phyloP scores from a whole-genome alignment of 1,140 invertebrate genomes.

The Anagrus nilaparvatae region DNA sequence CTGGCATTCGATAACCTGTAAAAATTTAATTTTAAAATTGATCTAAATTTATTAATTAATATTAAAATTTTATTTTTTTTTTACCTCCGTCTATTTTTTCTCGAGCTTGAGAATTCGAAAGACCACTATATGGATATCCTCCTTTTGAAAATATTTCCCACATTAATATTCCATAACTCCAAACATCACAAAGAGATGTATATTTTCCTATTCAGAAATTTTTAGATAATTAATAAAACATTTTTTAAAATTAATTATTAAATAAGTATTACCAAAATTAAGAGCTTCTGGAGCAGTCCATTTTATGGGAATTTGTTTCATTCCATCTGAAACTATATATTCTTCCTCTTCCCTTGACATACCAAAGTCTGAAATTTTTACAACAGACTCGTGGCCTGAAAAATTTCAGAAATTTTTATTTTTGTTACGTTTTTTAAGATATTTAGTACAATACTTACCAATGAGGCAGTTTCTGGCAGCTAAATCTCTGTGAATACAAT shows the following conservation, averaged over 20 bases:
- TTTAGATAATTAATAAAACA: neutral
- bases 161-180: slow-evolving; percentile 93
- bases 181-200: slow-evolving; percentile 95
- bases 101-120: slow-evolving; percentile 82
- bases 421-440: neutral
- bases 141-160: slow-evolving; percentile 97
- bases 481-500: slow-evolving; percentile 93
- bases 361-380: slow-evolving; percentile 97
- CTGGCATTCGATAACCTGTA: slow-evolving; percentile 84
- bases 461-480: slow-evolving; percentile 92
- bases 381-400: slow-evolving; percentile 64
- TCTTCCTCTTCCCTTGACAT: slow-evolving; percentile 97
- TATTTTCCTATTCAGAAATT: slow-evolving; percentile 64
- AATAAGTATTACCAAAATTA: slow-evolving; percentile 68
- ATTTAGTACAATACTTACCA: slow-evolving; percentile 41
- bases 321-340: slow-evolving; percentile 92
- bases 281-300: slow-evolving; percentile 95
- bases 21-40: slow-evolving; percentile 13
- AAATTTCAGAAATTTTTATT: slow-evolving; percentile 12
- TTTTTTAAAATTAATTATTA: slow-evolving; percentile 2
- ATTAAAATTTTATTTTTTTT: neutral
- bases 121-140: slow-evolving; percentile 86
- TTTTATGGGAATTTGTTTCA: slow-evolving; percentile 98
- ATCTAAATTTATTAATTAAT: neutral
- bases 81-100: slow-evolving; percentile 88